Evolutionary conservation across 2,888 invertebrate genomes (phyloP).

Genomic region (Mylabris sibirica): DNA sequence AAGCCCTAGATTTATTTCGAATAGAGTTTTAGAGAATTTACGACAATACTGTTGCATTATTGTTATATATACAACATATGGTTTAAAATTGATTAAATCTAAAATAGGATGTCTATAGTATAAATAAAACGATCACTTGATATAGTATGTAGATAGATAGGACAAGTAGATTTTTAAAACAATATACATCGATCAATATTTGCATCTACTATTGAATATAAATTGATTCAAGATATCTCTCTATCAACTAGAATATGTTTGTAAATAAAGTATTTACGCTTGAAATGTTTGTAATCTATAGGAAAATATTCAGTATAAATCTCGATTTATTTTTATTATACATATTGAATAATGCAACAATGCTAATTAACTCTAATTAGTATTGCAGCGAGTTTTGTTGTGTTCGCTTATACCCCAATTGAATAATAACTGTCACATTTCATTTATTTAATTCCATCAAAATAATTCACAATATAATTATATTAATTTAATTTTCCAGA

Average conservation of each 20-base stretch:
- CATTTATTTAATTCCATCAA: no score
- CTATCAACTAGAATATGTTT: neutral
- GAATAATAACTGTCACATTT: no score
- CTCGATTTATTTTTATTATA: no score
- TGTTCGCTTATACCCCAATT: no score
- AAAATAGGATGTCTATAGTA: neutral
- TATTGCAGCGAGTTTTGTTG: neutral
- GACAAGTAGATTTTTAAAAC: neutral
- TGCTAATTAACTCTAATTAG: neutral
- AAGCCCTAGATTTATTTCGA: conserved; percentile 7
- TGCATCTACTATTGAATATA: neutral
- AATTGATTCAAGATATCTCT: neutral
- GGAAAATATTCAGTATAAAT: no score
- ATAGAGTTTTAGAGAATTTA: neutral
- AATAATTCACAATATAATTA: neutral
- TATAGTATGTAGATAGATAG: neutral
- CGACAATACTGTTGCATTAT: neutral
- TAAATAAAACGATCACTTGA: neutral
- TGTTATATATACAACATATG: neutral
- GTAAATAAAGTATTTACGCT: neutral
- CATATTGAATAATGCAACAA: neutral
- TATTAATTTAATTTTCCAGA: conserved; percentile 66
- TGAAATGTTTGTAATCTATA: neutral
- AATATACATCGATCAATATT: neutral
- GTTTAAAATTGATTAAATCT: conserved; percentile 1